Percentiles rank a stretch among this genome's conserved stretches.
Conservation (phyloP, 1,140 invertebrate species). For the Scaptomyza pallida region DNA sequence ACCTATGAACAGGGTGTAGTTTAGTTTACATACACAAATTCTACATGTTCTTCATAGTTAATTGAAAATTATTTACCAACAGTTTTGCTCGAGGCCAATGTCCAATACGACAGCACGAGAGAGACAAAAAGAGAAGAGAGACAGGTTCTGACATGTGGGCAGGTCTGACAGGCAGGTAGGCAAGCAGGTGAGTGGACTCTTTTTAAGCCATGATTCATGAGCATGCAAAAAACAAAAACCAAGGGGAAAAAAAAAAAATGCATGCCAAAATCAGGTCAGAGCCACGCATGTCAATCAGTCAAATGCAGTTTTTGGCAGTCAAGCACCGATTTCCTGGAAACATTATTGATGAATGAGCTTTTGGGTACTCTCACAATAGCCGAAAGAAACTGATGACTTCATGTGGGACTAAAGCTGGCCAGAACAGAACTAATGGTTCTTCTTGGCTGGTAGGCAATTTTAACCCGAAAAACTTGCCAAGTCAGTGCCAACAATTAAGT, state of each 20-base stretch:
- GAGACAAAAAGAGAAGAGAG: background rate
- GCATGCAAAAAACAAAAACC: constrained; percentile 19
- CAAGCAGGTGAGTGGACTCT: constrained; percentile 25
- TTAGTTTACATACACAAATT: constrained; percentile 3
- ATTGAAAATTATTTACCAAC: constrained; percentile 74
- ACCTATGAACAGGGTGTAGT: constrained; percentile 7
- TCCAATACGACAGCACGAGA: background rate
- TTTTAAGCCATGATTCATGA: constrained; percentile 42
- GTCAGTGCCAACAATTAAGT: constrained; percentile 65
- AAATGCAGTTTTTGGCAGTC: constrained; percentile 55
- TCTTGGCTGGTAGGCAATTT: constrained; percentile 51
- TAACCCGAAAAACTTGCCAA: constrained; percentile 60
- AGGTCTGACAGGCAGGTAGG: background rate
- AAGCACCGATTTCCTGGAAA: constrained; percentile 54
- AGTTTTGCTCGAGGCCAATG: constrained; percentile 31
- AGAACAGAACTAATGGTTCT: constrained; percentile 37
- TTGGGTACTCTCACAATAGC: constrained; percentile 14
- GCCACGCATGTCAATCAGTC: constrained; percentile 70
- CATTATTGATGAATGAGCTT: constrained; percentile 72
- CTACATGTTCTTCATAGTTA: constrained; percentile 45
- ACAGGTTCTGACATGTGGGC: constrained; percentile 24
- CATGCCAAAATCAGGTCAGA: constrained; percentile 61
- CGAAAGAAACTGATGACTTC: constrained; percentile 42
- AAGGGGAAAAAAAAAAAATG: constrained; percentile 9
- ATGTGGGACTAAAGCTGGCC: constrained; percentile 12